Evolutionary conservation across 2,113 vertebrate genomes (phyloP).

Genomic region (Echinops telfairi): DNA sequence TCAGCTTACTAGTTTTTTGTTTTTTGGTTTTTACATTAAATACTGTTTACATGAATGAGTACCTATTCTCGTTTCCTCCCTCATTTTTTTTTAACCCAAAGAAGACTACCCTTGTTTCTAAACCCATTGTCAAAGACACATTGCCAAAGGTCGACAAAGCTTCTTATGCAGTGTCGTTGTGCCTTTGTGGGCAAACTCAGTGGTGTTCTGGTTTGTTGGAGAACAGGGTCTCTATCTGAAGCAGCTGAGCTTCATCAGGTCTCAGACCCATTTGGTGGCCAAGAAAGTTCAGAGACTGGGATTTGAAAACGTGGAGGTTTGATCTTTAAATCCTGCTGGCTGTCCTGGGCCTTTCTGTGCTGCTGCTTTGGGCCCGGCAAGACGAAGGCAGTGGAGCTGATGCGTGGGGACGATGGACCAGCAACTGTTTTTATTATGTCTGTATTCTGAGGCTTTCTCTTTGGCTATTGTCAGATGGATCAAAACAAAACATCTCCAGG

Average conservation of each 20-base stretch:
- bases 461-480: slow-evolving; percentile 77
- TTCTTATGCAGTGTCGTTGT: neutral
- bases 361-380: slow-evolving; percentile 15
- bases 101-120: neutral
- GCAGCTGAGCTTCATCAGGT: slow-evolving; percentile 2
- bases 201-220: neutral
- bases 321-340: slow-evolving; percentile 31
- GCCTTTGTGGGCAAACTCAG: neutral
- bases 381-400: slow-evolving; percentile 51
- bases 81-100: neutral
- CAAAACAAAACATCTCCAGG: slow-evolving; percentile 85
- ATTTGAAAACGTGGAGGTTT: neutral
- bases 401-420: slow-evolving; percentile 37
- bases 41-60: neutral
- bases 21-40: neutral
- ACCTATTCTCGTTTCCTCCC: neutral
- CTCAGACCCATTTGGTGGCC: neutral
- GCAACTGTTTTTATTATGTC: slow-evolving; percentile 79
- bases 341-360: neutral
- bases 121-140: neutral
- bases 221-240: neutral
- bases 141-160: neutral
- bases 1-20: neutral
- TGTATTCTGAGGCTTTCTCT: slow-evolving; percentile 74
- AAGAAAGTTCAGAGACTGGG: neutral